A percentile compares a stretch with the other conserved stretches of the same genome.
Evolutionary conservation across 1,140 invertebrate genomes (phyloP).

Genomic region (Plodia interpunctella): DNA sequence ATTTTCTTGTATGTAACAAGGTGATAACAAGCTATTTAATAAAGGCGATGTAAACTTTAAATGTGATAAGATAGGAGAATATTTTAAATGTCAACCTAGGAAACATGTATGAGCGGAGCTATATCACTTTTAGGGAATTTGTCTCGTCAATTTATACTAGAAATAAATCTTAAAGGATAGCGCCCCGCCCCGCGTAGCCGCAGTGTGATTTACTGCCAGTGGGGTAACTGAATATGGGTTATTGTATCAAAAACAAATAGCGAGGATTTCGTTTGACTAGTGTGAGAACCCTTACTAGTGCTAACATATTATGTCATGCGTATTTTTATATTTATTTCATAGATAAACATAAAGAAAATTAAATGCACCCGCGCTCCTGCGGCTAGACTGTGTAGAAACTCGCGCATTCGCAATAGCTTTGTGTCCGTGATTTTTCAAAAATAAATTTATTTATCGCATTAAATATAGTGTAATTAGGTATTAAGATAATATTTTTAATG

Average conservation of each 20-base stretch:
- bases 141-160: constrained; percentile 51
- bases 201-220: constrained; percentile 11
- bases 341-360: too few species aligned
- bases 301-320: constrained; percentile 7
- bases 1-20: too few species aligned
- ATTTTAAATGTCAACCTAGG: constrained; percentile 12
- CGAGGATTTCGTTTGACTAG: not conserved
- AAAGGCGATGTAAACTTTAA: not conserved
- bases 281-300: not conserved
- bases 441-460: too few species aligned
- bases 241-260: constrained; percentile 3
- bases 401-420: too few species aligned
- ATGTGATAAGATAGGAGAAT: not conserved
- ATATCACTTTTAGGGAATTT: constrained; percentile 50
- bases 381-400: too few species aligned
- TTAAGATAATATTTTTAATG: too few species aligned
- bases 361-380: too few species aligned
- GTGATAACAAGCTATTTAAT: too few species aligned
- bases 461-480: too few species aligned
- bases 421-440: too few species aligned
- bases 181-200: constrained; percentile 15
- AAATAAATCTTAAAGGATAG: constrained; percentile 46
- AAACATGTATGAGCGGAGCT: constrained; percentile 23
- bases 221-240: not conserved
- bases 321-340: too few species aligned